A percentile compares a stretch with the other conserved stretches of the same genome.
Evolutionary conservation across 2,797 vertebrate species (phyloP).

Genomic region (Chrysocyon brachyurus): DNA sequence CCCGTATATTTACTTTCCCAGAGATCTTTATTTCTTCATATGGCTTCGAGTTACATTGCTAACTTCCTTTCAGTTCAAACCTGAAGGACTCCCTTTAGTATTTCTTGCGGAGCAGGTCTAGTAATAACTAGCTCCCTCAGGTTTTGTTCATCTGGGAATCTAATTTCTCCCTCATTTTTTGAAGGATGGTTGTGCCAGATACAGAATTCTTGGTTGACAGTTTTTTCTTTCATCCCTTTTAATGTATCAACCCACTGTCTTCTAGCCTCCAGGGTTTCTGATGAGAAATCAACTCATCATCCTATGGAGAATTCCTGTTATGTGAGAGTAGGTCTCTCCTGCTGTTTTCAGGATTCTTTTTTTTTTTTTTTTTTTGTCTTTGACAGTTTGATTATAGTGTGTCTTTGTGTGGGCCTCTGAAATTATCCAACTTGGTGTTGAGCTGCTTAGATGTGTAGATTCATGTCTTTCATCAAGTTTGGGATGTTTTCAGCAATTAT

Average conservation of each 20-base stretch:
- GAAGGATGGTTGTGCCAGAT: not conserved
- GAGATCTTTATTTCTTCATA: not conserved
- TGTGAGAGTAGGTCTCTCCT: not conserved
- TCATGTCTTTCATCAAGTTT: not conserved
- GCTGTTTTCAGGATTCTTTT: not conserved
- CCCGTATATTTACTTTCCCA: not conserved
- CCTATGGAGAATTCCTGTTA: not conserved
- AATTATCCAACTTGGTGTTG: not conserved
- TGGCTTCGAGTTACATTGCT: not conserved
- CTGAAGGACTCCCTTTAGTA: not conserved
- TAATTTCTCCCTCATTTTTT: not conserved
- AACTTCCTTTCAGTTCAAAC: not conserved
- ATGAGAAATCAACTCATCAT: not conserved
- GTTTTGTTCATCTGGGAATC: not conserved
- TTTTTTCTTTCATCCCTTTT: not conserved
- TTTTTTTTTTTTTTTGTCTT: not conserved
- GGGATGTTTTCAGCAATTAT: not conserved
- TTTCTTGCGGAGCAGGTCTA: not conserved
- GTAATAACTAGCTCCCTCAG: not conserved
- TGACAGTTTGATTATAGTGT: not conserved
- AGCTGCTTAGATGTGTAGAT: not conserved
- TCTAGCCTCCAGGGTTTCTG: not conserved
- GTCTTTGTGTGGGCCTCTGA: not conserved
- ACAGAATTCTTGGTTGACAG: not conserved
- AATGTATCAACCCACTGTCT: not conserved